Conservation (phyloP, 37 sponge, comb jelly and placozoan genomes). For the Theonella swinhoei region DNA sequence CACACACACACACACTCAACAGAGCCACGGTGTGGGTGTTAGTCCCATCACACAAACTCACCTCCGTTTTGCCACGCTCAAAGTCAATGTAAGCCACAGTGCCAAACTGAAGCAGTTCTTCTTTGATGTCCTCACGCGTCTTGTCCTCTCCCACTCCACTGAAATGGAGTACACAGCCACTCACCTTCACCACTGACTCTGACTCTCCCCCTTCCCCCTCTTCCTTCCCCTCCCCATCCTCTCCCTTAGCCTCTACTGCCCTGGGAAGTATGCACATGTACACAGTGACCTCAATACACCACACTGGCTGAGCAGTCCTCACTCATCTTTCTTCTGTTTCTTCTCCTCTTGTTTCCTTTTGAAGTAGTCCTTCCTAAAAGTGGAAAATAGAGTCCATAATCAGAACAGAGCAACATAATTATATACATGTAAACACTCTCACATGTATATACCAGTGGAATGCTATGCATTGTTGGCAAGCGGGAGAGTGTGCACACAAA, state of each 20-base stretch:
- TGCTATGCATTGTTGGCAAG: no score
- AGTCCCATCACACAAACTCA: constrained; percentile 22
- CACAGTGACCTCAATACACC: no score
- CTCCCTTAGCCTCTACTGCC: not conserved
- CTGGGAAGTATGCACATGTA: not conserved
- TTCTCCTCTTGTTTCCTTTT: constrained; percentile 45
- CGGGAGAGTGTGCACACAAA: no score
- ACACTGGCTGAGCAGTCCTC: not conserved
- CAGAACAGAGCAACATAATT: no score
- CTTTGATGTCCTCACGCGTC: constrained; percentile 63
- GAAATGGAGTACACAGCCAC: constrained; percentile 68
- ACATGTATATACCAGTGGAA: no score
- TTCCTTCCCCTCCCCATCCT: not conserved
- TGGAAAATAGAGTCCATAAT: no score
- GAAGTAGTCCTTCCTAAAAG: constrained; percentile 50
- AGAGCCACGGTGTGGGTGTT: not conserved
- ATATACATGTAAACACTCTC: no score
- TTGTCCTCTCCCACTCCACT: constrained; percentile 48
- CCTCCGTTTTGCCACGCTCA: constrained; percentile 65
- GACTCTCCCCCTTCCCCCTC: not conserved
- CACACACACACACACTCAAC: constrained; percentile 13
- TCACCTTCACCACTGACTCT: constrained; percentile 1
- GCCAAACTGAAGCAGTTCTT: constrained; percentile 48
- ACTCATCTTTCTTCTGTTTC: constrained; percentile 32
- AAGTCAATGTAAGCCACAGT: constrained; percentile 77